A percentile compares a stretch with the other conserved stretches of the same genome.
These are phyloP conservation scores for Microcebus ravelobensis DNA, from an alignment of 2,113 vertebrate genomes.

Conservation along the genomic window DNA sequence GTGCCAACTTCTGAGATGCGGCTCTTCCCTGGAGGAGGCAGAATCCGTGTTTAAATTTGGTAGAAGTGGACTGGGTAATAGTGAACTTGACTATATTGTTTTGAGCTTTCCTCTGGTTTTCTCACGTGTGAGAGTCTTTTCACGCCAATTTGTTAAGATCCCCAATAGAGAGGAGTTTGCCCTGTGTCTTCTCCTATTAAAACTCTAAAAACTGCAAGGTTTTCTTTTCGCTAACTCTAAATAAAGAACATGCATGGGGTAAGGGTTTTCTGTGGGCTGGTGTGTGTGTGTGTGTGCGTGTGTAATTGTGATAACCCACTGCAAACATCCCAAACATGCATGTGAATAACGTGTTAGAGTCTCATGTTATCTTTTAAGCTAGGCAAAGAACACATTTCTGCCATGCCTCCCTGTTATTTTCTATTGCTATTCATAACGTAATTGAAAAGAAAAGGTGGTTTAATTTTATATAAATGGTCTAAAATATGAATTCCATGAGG, in stretches of 20 bases:
- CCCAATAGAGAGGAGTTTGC: not conserved
- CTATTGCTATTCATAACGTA: constrained; percentile 10
- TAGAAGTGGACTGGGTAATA: constrained; percentile 27
- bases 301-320: not conserved
- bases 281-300: not conserved
- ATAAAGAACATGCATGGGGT: not conserved
- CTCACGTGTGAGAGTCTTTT: constrained; percentile 6
- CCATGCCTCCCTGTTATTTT: not conserved
- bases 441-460: not conserved
- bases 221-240: constrained; percentile 49
- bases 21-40: constrained; percentile 37
- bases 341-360: not conserved
- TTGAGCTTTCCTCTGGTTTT: constrained; percentile 32
- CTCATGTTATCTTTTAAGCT: not conserved
- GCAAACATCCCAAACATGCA: too few relatives aligned
- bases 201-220: constrained; percentile 16
- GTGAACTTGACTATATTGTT: not conserved
- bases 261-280: too few relatives aligned
- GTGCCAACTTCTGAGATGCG: constrained; percentile 59
- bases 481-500: not conserved
- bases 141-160: constrained; percentile 8
- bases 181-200: constrained; percentile 45
- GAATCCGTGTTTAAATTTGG: constrained; percentile 53
- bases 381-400: not conserved
- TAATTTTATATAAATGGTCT: not conserved